Conservation (phyloP, 2,888 invertebrate species). For the Osmoderma eremita region DNA sequence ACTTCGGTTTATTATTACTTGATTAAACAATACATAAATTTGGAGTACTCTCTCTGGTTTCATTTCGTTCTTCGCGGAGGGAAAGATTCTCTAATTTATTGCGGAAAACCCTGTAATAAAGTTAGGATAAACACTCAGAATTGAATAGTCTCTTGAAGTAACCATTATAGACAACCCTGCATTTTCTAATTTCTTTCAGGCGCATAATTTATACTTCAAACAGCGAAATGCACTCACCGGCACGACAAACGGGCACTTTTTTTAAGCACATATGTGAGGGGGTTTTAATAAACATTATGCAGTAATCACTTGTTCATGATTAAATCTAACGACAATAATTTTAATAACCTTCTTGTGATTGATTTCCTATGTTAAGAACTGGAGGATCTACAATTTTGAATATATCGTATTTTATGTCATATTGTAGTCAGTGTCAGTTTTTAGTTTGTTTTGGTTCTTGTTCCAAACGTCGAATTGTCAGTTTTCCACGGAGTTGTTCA, state of each 20-base stretch:
- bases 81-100: constrained; percentile 9
- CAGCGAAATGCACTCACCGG: background rate
- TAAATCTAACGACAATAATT: background rate
- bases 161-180: background rate
- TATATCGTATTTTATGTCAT: too few species aligned
- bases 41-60: constrained; percentile 1
- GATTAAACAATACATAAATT: constrained; percentile 38
- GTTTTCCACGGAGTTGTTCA: too few species aligned
- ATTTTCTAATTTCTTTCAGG: background rate
- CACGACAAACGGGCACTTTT: too few species aligned
- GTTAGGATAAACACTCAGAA: constrained; percentile 1
- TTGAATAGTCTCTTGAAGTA: background rate
- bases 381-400: too few species aligned
- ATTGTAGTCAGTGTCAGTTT: too few species aligned
- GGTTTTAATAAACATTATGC: background rate
- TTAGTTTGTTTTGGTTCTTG: too few species aligned
- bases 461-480: too few species aligned
- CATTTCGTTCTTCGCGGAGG: background rate
- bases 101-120: constrained; percentile 2
- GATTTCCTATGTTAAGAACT: too few species aligned
- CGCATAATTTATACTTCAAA: background rate
- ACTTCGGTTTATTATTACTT: constrained; percentile 38
- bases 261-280: background rate
- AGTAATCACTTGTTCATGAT: background rate
- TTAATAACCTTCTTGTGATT: background rate